These are phyloP conservation scores for Lasioglossum villosulum DNA, from an alignment of 2,888 invertebrate species.

Conservation along the genomic window DNA sequence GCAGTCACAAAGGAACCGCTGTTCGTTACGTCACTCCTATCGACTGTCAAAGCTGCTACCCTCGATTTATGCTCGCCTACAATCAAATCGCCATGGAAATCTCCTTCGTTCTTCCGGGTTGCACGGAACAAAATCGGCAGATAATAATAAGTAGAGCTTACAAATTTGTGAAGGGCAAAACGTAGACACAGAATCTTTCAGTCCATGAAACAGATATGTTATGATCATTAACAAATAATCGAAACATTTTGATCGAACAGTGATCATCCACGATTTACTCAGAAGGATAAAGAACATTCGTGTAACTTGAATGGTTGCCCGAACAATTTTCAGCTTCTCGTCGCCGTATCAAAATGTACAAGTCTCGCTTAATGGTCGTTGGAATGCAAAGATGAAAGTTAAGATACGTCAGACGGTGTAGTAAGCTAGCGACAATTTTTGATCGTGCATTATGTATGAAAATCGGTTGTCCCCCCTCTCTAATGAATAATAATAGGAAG, in stretches of 20 bases:
- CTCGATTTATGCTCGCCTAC: neutral
- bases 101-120: neutral
- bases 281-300: too few species aligned
- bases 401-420: neutral
- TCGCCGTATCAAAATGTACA: neutral
- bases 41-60: constrained; percentile 12
- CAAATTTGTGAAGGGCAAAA: too few species aligned
- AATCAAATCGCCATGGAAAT: neutral
- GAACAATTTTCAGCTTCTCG: too few species aligned
- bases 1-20: constrained; percentile 11
- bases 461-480: neutral
- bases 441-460: constrained; percentile 7
- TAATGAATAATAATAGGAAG: constrained; percentile 5
- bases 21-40: neutral
- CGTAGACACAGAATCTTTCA: too few species aligned
- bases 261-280: too few species aligned
- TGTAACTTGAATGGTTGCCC: too few species aligned
- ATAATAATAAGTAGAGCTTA: too few species aligned
- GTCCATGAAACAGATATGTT: too few species aligned
- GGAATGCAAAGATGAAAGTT: neutral
- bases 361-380: neutral
- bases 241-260: too few species aligned
- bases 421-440: neutral
- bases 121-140: neutral
- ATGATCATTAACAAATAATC: neutral